These are phyloP conservation scores for Sinopyrophorus schimmeli DNA, from an alignment of 2,888 invertebrate genomes.

Conservation along the genomic window DNA sequence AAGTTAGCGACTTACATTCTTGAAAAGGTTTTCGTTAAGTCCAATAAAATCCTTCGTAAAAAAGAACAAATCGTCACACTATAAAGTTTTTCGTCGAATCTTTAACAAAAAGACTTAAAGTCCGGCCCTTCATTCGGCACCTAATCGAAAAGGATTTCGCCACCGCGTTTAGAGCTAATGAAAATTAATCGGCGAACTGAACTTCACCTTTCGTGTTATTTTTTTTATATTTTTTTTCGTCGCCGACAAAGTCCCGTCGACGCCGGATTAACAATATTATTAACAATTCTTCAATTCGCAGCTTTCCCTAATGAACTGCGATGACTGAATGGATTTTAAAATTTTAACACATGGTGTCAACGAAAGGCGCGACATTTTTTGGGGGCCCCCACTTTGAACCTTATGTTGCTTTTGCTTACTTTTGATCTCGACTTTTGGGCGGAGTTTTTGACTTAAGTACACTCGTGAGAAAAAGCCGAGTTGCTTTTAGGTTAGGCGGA, in stretches of 20 bases:
- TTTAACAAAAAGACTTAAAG: too few relatives aligned
- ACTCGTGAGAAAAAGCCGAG: background rate
- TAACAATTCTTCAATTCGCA: constrained; percentile 32
- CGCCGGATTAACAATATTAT: constrained; percentile 24
- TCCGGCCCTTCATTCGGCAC: constrained; percentile 20
- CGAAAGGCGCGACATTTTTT: constrained; percentile 37
- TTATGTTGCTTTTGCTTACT: constrained; percentile 20
- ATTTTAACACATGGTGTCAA: constrained; percentile 55
- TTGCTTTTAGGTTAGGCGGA: background rate
- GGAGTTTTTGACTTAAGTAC: constrained; percentile 14
- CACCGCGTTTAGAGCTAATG: constrained; percentile 17
- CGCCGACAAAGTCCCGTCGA: constrained; percentile 46
- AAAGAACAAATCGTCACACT: constrained; percentile 27
- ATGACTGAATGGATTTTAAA: constrained; percentile 50
- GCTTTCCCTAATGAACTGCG: constrained; percentile 46
- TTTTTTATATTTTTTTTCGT: too few relatives aligned
- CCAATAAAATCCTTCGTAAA: constrained; percentile 7
- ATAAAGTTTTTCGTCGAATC: constrained; percentile 25
- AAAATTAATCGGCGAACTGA: constrained; percentile 25
- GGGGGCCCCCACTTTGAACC: constrained; percentile 6
- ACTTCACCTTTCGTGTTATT: constrained; percentile 25
- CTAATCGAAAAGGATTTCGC: constrained; percentile 6
- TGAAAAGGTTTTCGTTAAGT: too few relatives aligned
- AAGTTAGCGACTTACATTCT: too few relatives aligned
- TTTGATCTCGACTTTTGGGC: constrained; percentile 13